Evolutionary conservation across 2,113 vertebrate species (phyloP).

Genomic region (Genyomyrus donnyi): DNA sequence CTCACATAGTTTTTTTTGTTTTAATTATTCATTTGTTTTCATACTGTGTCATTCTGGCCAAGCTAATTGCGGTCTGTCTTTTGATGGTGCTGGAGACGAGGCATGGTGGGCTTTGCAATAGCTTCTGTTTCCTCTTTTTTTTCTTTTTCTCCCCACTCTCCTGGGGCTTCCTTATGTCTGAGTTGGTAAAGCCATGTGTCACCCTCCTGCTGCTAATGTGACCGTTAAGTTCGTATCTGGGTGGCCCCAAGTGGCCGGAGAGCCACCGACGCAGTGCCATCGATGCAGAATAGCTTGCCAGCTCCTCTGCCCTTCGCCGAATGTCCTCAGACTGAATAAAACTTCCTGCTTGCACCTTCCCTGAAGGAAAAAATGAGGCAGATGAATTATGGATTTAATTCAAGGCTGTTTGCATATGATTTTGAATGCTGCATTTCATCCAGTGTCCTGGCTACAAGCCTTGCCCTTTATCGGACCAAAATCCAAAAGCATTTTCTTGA

Average conservation of each 20-base stretch:
- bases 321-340: neutral
- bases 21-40: neutral
- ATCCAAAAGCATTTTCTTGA: slow-evolving; percentile 11
- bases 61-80: neutral
- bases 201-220: neutral
- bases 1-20: neutral
- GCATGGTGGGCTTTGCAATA: neutral
- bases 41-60: neutral
- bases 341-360: neutral
- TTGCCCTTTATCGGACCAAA: neutral
- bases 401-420: neutral
- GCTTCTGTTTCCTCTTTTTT: neutral
- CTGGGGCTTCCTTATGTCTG: neutral
- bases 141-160: neutral
- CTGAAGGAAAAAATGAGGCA: neutral
- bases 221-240: neutral
- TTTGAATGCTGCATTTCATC: slow-evolving; percentile 11
- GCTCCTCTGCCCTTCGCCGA: neutral
- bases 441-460: neutral
- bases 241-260: neutral
- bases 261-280: neutral
- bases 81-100: neutral
- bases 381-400: slow-evolving; percentile 13
- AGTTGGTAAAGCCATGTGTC: neutral
- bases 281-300: neutral